These are phyloP conservation scores for Drosophila greeni DNA, from an alignment of 2,888 invertebrate species.

Conservation along the genomic window DNA sequence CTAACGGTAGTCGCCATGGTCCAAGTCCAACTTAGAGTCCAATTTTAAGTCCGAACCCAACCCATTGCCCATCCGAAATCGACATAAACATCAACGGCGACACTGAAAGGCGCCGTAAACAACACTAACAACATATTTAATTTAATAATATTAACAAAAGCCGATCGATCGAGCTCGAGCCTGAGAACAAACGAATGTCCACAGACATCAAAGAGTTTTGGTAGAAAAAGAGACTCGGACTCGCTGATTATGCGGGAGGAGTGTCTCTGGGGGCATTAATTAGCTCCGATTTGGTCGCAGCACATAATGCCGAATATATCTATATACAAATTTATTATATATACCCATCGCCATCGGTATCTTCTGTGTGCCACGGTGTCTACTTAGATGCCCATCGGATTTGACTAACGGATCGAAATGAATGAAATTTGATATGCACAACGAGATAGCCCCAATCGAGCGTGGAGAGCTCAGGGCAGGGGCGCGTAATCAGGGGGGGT, in stretches of 20 bases:
- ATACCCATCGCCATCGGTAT: slow-evolving; percentile 29
- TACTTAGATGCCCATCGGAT: slow-evolving; percentile 38
- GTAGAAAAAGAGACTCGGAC: slow-evolving; percentile 29
- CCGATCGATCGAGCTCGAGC: slow-evolving; percentile 20
- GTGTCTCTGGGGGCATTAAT: slow-evolving; percentile 70
- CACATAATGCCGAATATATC: slow-evolving; percentile 52
- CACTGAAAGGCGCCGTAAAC: slow-evolving; percentile 54
- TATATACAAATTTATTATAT: slow-evolving; percentile 50
- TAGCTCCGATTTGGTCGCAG: slow-evolving; percentile 70
- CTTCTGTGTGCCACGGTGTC: slow-evolving; percentile 22
- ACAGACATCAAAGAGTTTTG: slow-evolving; percentile 49
- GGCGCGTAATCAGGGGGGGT: slow-evolving; percentile 30
- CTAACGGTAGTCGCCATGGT: slow-evolving; percentile 62
- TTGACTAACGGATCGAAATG: slow-evolving; percentile 64
- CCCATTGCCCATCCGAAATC: slow-evolving; percentile 12
- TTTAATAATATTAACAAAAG: slow-evolving; percentile 74
- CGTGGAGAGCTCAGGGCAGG: slow-evolving; percentile 47
- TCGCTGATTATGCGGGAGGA: slow-evolving; percentile 69
- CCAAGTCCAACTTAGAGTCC: slow-evolving; percentile 5
- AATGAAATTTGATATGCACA: slow-evolving; percentile 73
- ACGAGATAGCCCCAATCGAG: slow-evolving; percentile 57
- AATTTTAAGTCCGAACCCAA: slow-evolving; percentile 2
- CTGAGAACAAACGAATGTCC: slow-evolving; percentile 58
- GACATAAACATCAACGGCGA: slow-evolving; percentile 43
- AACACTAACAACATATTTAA: slow-evolving; percentile 67